Conservation (phyloP, 2,888 invertebrate species). For the Drosophila mayaguana region DNA sequence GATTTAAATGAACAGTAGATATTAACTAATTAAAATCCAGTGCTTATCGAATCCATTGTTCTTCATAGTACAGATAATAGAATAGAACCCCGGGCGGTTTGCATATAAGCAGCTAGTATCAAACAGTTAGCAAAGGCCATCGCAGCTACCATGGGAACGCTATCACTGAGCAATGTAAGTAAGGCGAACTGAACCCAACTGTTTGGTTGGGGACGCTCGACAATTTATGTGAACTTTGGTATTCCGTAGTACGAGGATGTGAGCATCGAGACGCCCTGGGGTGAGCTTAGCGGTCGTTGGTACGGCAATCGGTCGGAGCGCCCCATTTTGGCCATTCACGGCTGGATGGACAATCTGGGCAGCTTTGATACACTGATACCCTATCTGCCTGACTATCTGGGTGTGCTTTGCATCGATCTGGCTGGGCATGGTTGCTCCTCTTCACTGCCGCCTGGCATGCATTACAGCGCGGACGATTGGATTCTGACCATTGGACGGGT, state of each 20-base stretch:
- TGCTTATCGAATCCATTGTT: slow-evolving; percentile 8
- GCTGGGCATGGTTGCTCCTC: slow-evolving; percentile 90
- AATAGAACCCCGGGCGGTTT: not conserved
- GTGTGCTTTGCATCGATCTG: slow-evolving; percentile 88
- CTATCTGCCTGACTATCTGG: slow-evolving; percentile 85
- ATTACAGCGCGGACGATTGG: slow-evolving; percentile 78
- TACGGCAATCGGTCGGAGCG: slow-evolving; percentile 88
- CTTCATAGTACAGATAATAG: slow-evolving; percentile 4
- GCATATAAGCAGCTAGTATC: not conserved
- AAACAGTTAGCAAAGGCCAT: not conserved
- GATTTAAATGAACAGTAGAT: not conserved
- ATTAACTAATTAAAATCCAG: slow-evolving; percentile 9
- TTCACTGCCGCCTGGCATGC: slow-evolving; percentile 87
- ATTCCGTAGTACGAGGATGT: slow-evolving; percentile 86
- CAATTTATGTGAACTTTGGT: not conserved
- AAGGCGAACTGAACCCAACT: not conserved
- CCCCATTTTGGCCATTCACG: slow-evolving; percentile 90
- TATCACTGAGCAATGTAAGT: slow-evolving; percentile 41
- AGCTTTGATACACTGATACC: slow-evolving; percentile 90
- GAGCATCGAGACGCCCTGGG: slow-evolving; percentile 88
- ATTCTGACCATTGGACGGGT: slow-evolving; percentile 86
- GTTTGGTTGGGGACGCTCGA: not conserved
- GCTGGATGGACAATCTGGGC: slow-evolving; percentile 91
- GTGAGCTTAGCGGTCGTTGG: slow-evolving; percentile 88
- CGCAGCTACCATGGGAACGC: slow-evolving; percentile 19